Evolutionary conservation across 2,888 invertebrate genomes (phyloP), one percentile per base, ranked within the genome.

Genomic region (Tachina lurida): DNA sequence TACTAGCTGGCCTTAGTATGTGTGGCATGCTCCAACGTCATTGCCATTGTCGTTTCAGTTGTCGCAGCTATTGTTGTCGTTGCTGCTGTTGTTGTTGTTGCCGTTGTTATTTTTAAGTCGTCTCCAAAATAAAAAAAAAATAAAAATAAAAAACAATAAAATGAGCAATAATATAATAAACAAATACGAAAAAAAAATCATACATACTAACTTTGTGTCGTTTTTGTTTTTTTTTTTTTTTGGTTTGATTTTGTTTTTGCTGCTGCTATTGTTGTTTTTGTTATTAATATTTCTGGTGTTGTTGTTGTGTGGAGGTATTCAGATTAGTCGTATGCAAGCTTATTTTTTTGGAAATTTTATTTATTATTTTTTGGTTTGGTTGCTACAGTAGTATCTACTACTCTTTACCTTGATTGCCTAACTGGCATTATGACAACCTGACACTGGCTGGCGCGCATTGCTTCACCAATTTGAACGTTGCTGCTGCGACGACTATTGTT

Each of bases 1-100:
- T 67, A 54, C 54, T 78, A 60, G 60, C 67, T 85, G 82, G 85
- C 85, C 86, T 86, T 86, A 86, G 86, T 86, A 76, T 86, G 86
- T 86, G 86, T 86, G 86, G 86, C 86, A 86, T 83, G 86, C 83
- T 86, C 86, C 86, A 86, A 83, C 86, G 86, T 86, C 86, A 86
- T 83, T 86, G 86, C 79, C 86, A 86, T 86, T 86, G 86, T 80
- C 86, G 86, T 76, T 62, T 75, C 78, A 74, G 67, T 70, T 77
- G 74, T 60, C 65, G 77, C 74, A 80, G 81, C 52, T 41, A 67
- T 58, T 56, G 65, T 63, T 76, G 45, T 82, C 80, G 74, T 78
- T 80, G 67, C 76, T 76, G 71, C 31, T 75, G 31, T 31, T 31
- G 78, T 68, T 56, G 63, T 70, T 77, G 70, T 84, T 71, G 54